Base-by-base conservation (phyloP, 2,888 invertebrate species). In the Eristalis intricaria region DNA sequence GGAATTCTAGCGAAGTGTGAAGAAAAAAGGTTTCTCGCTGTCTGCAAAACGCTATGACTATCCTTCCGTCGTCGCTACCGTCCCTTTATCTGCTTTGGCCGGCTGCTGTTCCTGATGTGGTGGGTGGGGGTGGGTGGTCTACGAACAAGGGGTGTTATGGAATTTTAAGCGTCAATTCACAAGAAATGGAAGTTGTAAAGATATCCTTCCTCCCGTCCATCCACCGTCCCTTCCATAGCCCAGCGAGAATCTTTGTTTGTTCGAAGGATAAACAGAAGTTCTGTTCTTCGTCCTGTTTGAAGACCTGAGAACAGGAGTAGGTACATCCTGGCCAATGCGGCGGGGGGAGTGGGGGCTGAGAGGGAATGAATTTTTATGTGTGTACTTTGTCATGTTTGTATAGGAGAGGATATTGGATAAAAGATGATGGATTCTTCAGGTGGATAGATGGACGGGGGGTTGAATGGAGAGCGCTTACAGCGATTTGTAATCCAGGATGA, bases 131-230 rank as follows among this genome's bases (percentile, higher is more conserved):
- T 11, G n/a, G 29, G 38, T 8, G n/a, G n/a, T n/a, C 8, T 8
- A 19, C 19, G 35, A 50, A 56, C 61, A 26, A 74, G 81, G 81
- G 75, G 75, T 69, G 75, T 82, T 82, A 70, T 75, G 65, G 70
- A 82, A 82, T 82, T 82, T 82, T 60, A 82, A 82, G 81, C 81
- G 75, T 69, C 81, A 82, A 69, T 82, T 82, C 81, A 75, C 75
- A 75, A 76, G 81, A 75, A 82, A 76, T 76, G 76, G 75, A 82
- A 82, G 75, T 70, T 76, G 75, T 68, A 63, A 74, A 73, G 66
- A 74, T 68, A 61, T 66, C 23, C 26, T 35, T 50, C 50, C 56
- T 23, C 63, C 26, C 26, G 26, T 2, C 22, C 13, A 5, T 19
- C 19, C 19, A 0, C 43, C 43, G 2, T 26, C 26, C 15, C 5